Evolutionary conservation across 2,888 invertebrate species (phyloP), one percentile per base, ranked within the genome.

Genomic region (Rutpela maculata): DNA sequence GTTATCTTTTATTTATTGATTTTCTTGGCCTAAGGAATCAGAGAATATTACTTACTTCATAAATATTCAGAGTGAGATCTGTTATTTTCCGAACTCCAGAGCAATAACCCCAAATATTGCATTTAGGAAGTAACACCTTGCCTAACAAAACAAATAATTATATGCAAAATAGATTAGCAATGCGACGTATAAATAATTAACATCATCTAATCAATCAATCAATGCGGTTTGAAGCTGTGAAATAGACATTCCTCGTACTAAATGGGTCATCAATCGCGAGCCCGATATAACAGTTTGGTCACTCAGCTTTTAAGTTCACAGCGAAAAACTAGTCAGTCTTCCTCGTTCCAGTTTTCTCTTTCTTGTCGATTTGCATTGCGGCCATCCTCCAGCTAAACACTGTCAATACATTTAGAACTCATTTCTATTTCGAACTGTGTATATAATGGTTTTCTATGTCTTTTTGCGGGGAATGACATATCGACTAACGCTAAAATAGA

Each of bases 391-490:
- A 38, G 31, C 43, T 72, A 62, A 43, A 59, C 38, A n/a, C 17
- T 70, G 72, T 72, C 63, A 72, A 72, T 72, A 72, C 17, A 55
- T 72, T 72, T 50, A 63, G 63, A 62, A 63, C 55, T 11, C 15
- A 55, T 12, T 62, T 72, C 72, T 72, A 72, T 72, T 72, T 55
- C 63, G 55, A 38, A 31, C 18, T 67, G 55, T 31, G 55, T 67
- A 26, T 55, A 26, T 55, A 55, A 11, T n/a, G 18, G 62, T 62
- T 63, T 55, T 72, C 19, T 62, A 56, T 31, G 4, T 72, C 50
- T 72, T 63, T 43, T 63, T 72, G 72, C 72, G 55, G 72, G 63
- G 72, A 63, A 72, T 60, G 70, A 70, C 72, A 55, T 63, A 43
- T 26, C 26, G 50, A n/a, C 59, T 18, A 18, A 50, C 38, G 15